Base-by-base conservation (phyloP, 2,113 vertebrate genomes). In the Anser cygnoides region DNA sequence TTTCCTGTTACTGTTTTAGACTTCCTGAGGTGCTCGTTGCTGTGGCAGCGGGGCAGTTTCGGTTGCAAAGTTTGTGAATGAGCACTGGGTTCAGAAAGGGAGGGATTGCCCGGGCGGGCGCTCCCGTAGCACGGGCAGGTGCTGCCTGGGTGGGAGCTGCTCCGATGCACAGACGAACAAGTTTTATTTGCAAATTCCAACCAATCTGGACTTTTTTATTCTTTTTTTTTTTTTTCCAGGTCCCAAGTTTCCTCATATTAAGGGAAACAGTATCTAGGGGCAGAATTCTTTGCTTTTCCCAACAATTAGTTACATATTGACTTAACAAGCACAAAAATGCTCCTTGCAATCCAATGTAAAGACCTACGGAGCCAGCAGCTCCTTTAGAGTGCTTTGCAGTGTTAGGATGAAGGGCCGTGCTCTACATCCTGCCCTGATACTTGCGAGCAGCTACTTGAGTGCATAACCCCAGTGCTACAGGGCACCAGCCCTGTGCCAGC, bases 261-360 rank as follows among this genome's bases (percentile, higher is more conserved):
- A 84, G 41, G 19, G 61, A 74, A 91, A 13, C 62, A 70, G 75
- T 44, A 70, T 37, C 59, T 11, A 17, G 44, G 68, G 7, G 80
- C 52, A 75, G 83, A 71, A 94, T 90, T 91, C 71, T 41, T 89
- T 35, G 15, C 81, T 91, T 66, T 63, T 62, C 61, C 68, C 52
- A 83, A 88, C 72, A 88, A 92, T 88, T 43, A 22, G 22, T 81
- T 84, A 59, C 55, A 5, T 81, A 83, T 90, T 97, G 93, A 90
- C 83, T 84, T 74, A 83, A 39, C 15, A 33, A 89, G 90, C 7
- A 2, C 82, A 95, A 92, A 87, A 85, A 92, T 58, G 78, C 92
- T 94, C 43, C 78, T 52, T 78, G 84, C 73, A 61, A 52, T 93
- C 87, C 92, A 93, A 22, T 4, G 43, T 90, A 92, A 90, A 93